Conservation (phyloP, 2,797 vertebrate species). For the Tolypeutes matacus region DNA sequence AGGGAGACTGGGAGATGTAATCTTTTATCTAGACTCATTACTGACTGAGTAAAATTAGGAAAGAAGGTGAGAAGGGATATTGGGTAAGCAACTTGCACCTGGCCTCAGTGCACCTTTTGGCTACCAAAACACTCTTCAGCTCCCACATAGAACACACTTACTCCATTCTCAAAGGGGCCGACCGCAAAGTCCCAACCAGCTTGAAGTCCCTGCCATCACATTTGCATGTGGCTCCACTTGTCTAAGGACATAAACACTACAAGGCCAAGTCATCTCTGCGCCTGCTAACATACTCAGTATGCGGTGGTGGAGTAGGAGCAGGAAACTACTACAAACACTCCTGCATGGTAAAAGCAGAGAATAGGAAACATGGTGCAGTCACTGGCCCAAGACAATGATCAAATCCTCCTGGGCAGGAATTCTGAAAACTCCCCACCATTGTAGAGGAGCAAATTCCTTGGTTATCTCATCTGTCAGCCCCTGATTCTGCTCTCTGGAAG, state of each 20-base stretch:
- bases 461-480: not conserved
- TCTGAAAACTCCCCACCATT: not conserved
- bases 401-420: not conserved
- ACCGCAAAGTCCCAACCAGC: not conserved
- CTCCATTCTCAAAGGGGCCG: not conserved
- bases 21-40: not conserved
- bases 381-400: not conserved
- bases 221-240: not conserved
- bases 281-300: accelerated
- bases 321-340: not conserved
- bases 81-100: not conserved
- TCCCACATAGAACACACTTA: not conserved
- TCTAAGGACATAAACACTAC: not conserved
- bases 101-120: not conserved
- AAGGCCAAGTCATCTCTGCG: not conserved
- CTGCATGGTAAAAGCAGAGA: not conserved
- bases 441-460: not conserved
- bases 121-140: not conserved
- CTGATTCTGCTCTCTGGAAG: not conserved
- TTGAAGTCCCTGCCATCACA: not conserved
- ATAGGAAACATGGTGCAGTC: not conserved
- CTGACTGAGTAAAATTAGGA: too few relatives aligned
- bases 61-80: too few relatives aligned
- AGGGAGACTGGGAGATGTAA: not conserved
- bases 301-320: accelerated